Conservation (phyloP, 2,797 vertebrate genomes). For the Coracias cyanogaster region DNA sequence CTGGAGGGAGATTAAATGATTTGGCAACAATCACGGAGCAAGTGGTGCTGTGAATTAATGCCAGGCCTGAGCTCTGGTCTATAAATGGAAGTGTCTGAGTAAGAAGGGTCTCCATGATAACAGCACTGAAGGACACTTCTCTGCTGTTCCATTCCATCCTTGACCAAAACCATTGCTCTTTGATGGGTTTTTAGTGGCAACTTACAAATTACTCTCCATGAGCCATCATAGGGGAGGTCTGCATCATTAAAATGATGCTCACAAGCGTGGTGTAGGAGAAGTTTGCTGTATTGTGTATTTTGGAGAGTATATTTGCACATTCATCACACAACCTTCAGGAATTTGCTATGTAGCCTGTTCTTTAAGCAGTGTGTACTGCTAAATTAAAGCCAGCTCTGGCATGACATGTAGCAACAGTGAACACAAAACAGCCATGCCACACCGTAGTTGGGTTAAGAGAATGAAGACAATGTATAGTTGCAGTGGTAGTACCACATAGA, state of each 20-base stretch:
- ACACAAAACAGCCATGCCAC: not conserved
- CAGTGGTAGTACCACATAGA: not conserved
- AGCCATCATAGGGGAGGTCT: not conserved
- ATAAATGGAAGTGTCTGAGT: not conserved
- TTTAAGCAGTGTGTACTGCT: not conserved
- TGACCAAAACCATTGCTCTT: not conserved
- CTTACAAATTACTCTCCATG: not conserved
- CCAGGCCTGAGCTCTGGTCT: not conserved
- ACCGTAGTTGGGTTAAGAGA: not conserved
- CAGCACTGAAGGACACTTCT: fast-evolving
- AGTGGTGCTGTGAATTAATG: not conserved
- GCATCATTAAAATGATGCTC: not conserved
- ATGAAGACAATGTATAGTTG: not conserved
- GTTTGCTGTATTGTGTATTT: not conserved
- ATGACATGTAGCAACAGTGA: not conserved
- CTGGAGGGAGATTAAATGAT: not conserved
- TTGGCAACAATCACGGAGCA: not conserved
- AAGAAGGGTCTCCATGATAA: not conserved
- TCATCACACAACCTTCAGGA: not conserved
- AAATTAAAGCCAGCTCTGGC: not conserved
- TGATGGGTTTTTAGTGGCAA: not conserved
- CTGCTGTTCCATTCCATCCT: not conserved
- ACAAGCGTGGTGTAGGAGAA: fast-evolving
- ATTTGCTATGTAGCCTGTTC: not conserved
- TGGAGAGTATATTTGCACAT: not conserved